Evolutionary conservation across 92 coral and sea anemone species (phyloP).

Genomic region (Phenganax subtilis): DNA sequence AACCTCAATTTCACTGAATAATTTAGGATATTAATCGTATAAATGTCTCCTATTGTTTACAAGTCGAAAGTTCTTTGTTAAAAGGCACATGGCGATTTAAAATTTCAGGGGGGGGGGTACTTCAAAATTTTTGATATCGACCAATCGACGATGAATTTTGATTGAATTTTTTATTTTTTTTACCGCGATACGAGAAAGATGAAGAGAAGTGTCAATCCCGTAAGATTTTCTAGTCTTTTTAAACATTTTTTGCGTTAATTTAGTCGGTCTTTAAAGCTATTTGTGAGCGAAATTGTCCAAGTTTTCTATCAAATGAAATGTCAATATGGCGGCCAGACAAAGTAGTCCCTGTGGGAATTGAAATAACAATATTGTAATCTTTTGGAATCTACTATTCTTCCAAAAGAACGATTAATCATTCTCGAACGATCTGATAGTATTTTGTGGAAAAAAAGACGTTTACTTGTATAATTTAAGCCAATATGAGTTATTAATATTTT

Average conservation of each 20-base stretch:
- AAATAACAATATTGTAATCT: not conserved
- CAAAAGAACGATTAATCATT: no score
- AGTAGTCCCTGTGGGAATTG: not conserved
- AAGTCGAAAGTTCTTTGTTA: conserved; percentile 9
- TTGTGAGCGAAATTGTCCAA: not conserved
- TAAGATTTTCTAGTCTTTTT: not conserved
- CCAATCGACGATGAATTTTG: not conserved
- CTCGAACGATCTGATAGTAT: no score
- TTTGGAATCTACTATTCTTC: not conserved
- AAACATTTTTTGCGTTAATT: not conserved
- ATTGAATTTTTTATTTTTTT: not conserved
- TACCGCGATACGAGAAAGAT: not conserved
- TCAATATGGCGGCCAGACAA: not conserved
- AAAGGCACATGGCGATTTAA: conserved; percentile 10
- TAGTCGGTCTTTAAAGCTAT: not conserved
- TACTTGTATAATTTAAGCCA: no score
- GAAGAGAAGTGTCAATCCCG: conserved; percentile 8
- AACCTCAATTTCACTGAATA: not conserved
- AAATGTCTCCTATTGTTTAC: conserved; percentile 20
- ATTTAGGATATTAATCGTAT: conserved; percentile 14
- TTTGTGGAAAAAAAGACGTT: no score
- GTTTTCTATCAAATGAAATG: not conserved
- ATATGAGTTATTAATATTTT: no score
- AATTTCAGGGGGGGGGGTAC: not conserved
- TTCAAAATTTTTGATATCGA: not conserved